Evolutionary conservation across 2,113 vertebrate species (phyloP), one percentile per base, ranked within the genome.

Genomic region (Gallinago media): DNA sequence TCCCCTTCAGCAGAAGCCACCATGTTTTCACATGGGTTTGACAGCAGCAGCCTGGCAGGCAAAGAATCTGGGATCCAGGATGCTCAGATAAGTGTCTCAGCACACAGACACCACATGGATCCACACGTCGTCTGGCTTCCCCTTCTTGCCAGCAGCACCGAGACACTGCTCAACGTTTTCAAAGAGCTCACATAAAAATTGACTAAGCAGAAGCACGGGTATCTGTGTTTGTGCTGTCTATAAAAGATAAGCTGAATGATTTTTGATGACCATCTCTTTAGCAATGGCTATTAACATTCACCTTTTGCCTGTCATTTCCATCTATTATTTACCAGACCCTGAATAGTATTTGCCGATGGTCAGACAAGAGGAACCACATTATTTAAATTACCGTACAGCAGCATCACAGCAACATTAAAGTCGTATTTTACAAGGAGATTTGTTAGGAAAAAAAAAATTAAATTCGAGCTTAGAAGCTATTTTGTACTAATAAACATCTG

Each of bases 61-160:
- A 61, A 46, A 47, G 29, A 25, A 50, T 31, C 52, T 78, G 63
- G 14, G 36, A n/a, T 2, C 23, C 38, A 55, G 7, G 8, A 3
- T 1, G 20, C 42, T 63, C 77, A 16, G 26, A 21, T 4, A 17
- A 0, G 0, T 4, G 14, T 36, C 38, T 27, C 63, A 40, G 29
- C 6, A 20, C 38, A 15, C n/a, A 34, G 32, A 3, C 22, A 71
- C 20, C 55, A n/a, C 34, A 8, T 0, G 0, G 8, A 72, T 7
- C n/a, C 22, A 58, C 6, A 26, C 34, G 11, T 26, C 32, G 1
- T 3, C 47, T 19, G 34, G 27, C 13, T 15, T 71, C 77, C 65
- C 56, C 25, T 13, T 34, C 59, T 11, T 25, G 22, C 49, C 63
- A 66, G 40, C 3, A 6, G 20, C 4, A 22, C 40, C 38, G 50